These are phyloP conservation scores for Phycodurus eques DNA, from an alignment of 2,113 vertebrate genomes.

Conservation along the genomic window DNA sequence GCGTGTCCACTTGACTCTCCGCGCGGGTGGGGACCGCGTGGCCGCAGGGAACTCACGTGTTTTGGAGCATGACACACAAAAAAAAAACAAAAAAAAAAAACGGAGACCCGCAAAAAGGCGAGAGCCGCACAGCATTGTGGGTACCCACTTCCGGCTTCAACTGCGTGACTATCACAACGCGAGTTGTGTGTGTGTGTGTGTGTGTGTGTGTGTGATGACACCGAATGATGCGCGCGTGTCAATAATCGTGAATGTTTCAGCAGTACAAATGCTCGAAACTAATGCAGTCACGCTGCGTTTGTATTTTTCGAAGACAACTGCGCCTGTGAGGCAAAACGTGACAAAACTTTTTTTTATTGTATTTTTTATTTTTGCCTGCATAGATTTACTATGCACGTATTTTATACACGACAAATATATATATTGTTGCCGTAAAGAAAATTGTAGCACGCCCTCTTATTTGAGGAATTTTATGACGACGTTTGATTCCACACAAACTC, in stretches of 20 bases:
- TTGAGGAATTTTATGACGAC: background rate
- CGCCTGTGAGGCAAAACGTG: slow-evolving; percentile 49
- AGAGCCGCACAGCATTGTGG: slow-evolving; percentile 2
- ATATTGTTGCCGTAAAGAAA: background rate
- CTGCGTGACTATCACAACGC: background rate
- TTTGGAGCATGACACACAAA: slow-evolving; percentile 33
- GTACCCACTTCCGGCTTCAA: slow-evolving; percentile 18
- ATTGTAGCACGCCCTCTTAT: background rate
- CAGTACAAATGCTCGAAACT: slow-evolving; percentile 15
- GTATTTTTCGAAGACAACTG: background rate
- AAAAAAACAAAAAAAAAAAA: slow-evolving; percentile 33
- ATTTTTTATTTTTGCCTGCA: background rate
- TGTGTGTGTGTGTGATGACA: background rate
- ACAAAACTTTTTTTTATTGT: slow-evolving; percentile 30
- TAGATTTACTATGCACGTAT: background rate
- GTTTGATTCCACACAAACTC: background rate
- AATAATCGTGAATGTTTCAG: background rate
- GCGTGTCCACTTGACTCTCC: slow-evolving; percentile 19
- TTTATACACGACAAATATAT: background rate
- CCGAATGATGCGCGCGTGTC: background rate
- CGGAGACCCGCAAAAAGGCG: slow-evolving; percentile 23
- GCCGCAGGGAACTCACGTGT: slow-evolving; percentile 51
- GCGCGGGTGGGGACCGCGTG: background rate
- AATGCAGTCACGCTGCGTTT: background rate
- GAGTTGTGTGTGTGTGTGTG: background rate